These are phyloP conservation scores for Strigamia transsilvanica DNA, from an alignment of 2,888 invertebrate genomes.

Conservation along the genomic window DNA sequence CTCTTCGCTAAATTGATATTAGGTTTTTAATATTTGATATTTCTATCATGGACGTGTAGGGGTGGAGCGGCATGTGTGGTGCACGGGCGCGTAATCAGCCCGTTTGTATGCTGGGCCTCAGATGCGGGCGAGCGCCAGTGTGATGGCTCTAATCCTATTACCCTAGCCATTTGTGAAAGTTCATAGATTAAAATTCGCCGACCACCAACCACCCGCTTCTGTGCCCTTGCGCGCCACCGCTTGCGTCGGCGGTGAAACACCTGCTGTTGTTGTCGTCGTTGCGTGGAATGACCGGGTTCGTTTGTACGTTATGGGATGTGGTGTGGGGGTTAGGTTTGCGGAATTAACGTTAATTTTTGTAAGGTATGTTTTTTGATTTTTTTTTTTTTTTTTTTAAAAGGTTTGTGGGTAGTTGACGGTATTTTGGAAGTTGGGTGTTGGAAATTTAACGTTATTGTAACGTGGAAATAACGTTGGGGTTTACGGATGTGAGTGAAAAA, in stretches of 20 bases:
- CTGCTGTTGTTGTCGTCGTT: not conserved
- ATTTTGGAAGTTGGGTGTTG: no score
- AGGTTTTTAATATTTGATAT: conserved; percentile 57
- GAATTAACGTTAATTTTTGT: no score
- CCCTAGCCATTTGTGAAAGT: conserved; percentile 54
- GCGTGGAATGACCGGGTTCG: no score
- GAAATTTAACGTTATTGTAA: no score
- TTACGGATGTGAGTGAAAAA: no score
- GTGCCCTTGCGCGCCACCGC: not conserved
- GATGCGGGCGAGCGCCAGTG: conserved; percentile 22
- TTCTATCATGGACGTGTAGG: conserved; percentile 54
- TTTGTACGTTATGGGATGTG: no score
- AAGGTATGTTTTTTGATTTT: no score
- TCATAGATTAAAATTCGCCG: conserved; percentile 54
- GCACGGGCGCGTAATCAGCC: conserved; percentile 50
- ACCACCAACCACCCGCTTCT: conserved; percentile 3
- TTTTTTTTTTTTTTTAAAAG: no score
- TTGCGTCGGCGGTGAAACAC: not conserved
- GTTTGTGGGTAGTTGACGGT: no score
- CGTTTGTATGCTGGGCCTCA: conserved; percentile 53
- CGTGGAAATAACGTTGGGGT: no score
- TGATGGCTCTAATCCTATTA: conserved; percentile 54
- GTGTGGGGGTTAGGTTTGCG: no score
- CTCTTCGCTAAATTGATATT: conserved; percentile 56
- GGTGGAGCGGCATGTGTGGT: conserved; percentile 5